These are phyloP conservation scores for Natator depressus DNA, from an alignment of 2,113 vertebrate species.

Conservation along the genomic window DNA sequence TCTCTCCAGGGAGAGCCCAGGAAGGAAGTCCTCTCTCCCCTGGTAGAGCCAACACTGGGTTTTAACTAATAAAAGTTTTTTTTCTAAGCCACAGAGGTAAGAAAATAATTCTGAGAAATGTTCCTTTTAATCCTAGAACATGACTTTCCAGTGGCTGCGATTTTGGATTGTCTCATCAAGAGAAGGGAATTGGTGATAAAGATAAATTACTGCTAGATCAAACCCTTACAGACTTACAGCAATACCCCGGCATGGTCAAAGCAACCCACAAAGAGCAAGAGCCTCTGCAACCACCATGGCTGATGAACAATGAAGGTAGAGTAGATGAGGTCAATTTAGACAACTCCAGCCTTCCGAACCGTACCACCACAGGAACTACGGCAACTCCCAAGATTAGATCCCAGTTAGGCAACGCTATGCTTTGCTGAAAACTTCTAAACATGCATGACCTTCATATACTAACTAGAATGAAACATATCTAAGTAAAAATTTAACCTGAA, in stretches of 20 bases:
- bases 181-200: conserved; percentile 6
- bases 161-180: neutral
- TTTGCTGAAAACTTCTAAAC: neutral
- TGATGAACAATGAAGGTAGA: neutral
- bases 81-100: conserved; percentile 8
- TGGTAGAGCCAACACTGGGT: neutral
- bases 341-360: neutral
- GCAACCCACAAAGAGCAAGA: neutral
- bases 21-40: neutral
- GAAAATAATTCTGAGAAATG: conserved; percentile 7
- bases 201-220: neutral
- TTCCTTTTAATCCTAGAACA: conserved; percentile 1
- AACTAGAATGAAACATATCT: neutral
- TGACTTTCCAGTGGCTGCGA: neutral
- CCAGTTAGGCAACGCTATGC: neutral
- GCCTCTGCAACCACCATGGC: neutral
- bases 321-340: neutral
- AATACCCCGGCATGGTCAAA: neutral
- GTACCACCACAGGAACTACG: neutral
- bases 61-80: conserved; percentile 1
- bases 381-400: neutral
- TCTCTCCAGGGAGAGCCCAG: neutral
- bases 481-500: neutral
- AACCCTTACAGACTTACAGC: neutral
- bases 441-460: neutral